These are phyloP conservation scores for Lucinisca nassula DNA, from an alignment of 2,888 invertebrate genomes.

Conservation along the genomic window DNA sequence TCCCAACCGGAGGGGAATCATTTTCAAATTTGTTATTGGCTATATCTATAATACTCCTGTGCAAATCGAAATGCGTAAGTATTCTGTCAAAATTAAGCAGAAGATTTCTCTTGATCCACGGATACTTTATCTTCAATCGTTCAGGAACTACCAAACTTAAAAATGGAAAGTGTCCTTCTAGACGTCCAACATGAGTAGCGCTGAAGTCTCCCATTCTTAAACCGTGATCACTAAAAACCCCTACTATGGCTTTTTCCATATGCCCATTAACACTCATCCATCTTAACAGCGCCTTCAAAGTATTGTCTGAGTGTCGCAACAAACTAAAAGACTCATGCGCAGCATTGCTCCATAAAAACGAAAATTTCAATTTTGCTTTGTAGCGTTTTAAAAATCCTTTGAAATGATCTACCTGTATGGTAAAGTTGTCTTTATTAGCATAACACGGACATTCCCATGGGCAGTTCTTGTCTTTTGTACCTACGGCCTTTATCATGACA, in stretches of 20 bases:
- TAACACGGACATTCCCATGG: constrained; percentile 89
- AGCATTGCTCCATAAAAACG: constrained; percentile 94
- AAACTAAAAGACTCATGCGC: constrained; percentile 95
- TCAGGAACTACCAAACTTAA: constrained; percentile 92
- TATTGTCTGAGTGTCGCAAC: constrained; percentile 92
- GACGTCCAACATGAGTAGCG: constrained; percentile 91
- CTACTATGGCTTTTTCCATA: constrained; percentile 76
- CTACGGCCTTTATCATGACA: constrained; percentile 55
- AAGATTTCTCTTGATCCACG: constrained; percentile 91
- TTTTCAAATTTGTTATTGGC: not conserved
- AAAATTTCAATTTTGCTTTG: constrained; percentile 91
- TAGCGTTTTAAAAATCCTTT: constrained; percentile 90
- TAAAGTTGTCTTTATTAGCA: constrained; percentile 92
- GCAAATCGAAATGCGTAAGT: constrained; percentile 94
- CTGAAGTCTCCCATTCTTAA: constrained; percentile 47
- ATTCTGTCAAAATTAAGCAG: constrained; percentile 91
- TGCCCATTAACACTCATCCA: constrained; percentile 85
- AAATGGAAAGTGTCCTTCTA: constrained; percentile 96
- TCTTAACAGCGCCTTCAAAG: constrained; percentile 90
- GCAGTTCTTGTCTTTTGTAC: constrained; percentile 31
- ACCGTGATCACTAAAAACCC: constrained; percentile 95
- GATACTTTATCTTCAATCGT: constrained; percentile 91
- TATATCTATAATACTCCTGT: constrained; percentile 93
- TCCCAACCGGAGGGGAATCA: not conserved
- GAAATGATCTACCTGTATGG: constrained; percentile 90